Evolutionary conservation across 1,140 invertebrate genomes (phyloP).

Genomic region (Microplitis mediator): DNA sequence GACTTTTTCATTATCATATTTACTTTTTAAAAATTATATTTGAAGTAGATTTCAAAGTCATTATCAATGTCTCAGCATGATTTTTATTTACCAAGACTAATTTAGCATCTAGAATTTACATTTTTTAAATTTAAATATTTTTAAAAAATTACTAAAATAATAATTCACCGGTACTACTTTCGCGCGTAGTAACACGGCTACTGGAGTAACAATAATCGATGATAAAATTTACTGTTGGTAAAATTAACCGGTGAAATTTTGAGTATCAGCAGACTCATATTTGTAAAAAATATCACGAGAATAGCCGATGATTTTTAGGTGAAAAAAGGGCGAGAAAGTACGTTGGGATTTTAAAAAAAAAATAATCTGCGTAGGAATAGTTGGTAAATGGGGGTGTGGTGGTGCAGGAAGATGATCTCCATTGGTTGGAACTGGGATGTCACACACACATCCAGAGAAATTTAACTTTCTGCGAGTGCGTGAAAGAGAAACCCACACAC

Average conservation of each 20-base stretch:
- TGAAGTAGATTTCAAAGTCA: not conserved
- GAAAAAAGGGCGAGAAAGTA: not conserved
- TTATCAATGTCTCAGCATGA: too few relatives aligned
- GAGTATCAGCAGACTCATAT: too few relatives aligned
- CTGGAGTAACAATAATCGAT: not conserved
- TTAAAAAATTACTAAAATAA: not conserved
- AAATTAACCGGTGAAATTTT: too few relatives aligned
- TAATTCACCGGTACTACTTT: constrained; percentile 43
- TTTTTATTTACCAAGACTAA: not conserved
- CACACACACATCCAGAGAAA: constrained; percentile 32
- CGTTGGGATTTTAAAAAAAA: not conserved
- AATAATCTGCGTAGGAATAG: constrained; percentile 38
- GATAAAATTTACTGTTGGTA: not conserved
- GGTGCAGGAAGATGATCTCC: constrained; percentile 30
- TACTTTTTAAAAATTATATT: not conserved
- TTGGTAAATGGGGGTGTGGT: constrained; percentile 33
- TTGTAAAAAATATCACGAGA: too few relatives aligned
- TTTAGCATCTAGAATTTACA: not conserved
- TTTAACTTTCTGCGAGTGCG: constrained; percentile 26
- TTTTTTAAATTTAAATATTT: constrained; percentile 16
- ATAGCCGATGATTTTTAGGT: not conserved
- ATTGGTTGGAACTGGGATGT: constrained; percentile 40
- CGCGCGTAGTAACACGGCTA: constrained; percentile 43
- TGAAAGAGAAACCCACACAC: constrained; percentile 31
- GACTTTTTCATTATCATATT: not conserved